These are phyloP conservation scores for Amblyopsis hoosieri DNA, from an alignment of 2,797 vertebrate genomes.

Conservation along the genomic window DNA sequence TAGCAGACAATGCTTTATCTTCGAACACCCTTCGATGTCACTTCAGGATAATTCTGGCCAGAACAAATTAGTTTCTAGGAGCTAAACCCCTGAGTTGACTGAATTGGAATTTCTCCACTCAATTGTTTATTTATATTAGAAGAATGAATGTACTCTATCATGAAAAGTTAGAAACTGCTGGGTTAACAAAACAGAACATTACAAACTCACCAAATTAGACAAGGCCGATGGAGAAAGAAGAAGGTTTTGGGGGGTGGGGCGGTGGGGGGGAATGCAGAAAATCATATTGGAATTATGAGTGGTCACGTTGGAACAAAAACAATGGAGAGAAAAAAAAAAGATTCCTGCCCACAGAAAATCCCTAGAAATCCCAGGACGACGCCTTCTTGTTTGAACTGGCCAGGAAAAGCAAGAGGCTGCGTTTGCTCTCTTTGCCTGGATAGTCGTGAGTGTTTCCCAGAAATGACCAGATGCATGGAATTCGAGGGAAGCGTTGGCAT, in stretches of 20 bases:
- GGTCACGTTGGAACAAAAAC: slow-evolving; percentile 9
- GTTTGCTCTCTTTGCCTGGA: slow-evolving; percentile 52
- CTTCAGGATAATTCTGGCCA: too few species aligned
- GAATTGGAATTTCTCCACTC: too few species aligned
- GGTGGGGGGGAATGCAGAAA: too few species aligned
- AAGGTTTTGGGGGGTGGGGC: background rate
- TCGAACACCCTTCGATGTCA: too few species aligned
- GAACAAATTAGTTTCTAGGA: too few species aligned
- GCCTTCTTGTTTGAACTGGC: slow-evolving; percentile 32
- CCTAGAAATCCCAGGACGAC: slow-evolving; percentile 49
- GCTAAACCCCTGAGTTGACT: too few species aligned
- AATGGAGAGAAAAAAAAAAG: slow-evolving; percentile 1
- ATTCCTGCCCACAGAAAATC: slow-evolving; percentile 31
- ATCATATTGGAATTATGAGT: background rate
- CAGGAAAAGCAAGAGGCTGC: slow-evolving; percentile 49
- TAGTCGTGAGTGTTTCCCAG: slow-evolving; percentile 65
- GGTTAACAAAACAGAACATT: background rate
- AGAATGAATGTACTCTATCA: too few species aligned
- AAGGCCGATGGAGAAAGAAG: background rate
- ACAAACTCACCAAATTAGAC: background rate
- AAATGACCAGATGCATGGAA: slow-evolving; percentile 65
- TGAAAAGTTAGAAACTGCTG: background rate
- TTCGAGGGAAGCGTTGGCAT: slow-evolving; percentile 50
- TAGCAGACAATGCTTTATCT: too few species aligned
- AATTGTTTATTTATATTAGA: too few species aligned